Base-by-base conservation (phyloP, 1,140 invertebrate species). In the Drosophila rhopaloa region DNA sequence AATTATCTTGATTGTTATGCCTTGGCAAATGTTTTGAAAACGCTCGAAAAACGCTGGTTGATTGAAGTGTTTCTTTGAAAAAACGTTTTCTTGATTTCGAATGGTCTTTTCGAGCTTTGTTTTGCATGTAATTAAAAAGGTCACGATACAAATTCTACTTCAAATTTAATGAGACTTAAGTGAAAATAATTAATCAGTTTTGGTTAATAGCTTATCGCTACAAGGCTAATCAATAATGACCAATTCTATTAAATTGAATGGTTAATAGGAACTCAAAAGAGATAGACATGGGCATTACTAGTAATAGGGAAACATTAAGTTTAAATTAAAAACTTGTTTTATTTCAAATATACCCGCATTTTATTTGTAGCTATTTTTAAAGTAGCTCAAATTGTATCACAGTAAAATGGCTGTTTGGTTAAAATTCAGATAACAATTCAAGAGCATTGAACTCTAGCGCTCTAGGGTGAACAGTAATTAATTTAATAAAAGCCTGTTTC, bases 11-110 rank as follows among this genome's bases (percentile, higher is more conserved):
- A 81, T 76, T 81, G 77, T 59, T 76, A 41, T 60, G 43, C 38
- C 43, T 71, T 71, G 76, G 79, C 79, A 78, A 82, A 81, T 81
- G 61, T 83, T 79, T 81, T 48, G 11, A 70, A 71, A 80, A 81
- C 54, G 67, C 51, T 70, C 51, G 37, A 57, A 13, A 71, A 71
- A 40, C 41, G 41, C 14, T 54, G 73, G n/a, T 47, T 54, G 54
- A 76, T 76, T 76, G 24, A 35, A 68, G 63, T 41, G 38, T 35
- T 38, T 59, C 16, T 19, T 8, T 16, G 62, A 40, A 40, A 55
- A 67, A 68, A 44, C 38, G 35, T 40, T 70, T 67, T 67, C 37
- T 48, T 66, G 13, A 57, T 24, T 66, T 57, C 29, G 27, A 67
- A 44, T 58, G 48, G 40, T 6, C 29, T 61, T 44, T 55, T 48